Evolutionary conservation across 2,888 invertebrate genomes (phyloP).

Genomic region (Temnothorax rugatulus): DNA sequence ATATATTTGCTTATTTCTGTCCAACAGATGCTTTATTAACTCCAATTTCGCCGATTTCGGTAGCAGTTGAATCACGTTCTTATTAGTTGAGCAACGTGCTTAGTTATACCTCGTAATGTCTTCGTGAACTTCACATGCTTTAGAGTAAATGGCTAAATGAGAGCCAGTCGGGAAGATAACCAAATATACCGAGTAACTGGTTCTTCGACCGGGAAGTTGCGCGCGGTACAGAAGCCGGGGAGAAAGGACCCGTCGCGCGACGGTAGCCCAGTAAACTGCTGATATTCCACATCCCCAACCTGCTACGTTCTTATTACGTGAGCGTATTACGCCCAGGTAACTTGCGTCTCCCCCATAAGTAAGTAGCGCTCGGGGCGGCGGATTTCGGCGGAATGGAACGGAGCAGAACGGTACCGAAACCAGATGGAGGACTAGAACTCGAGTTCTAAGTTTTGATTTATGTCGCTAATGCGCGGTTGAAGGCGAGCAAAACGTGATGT

Average conservation of each 20-base stretch:
- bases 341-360: slow-evolving; percentile 45
- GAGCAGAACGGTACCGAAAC: slow-evolving; percentile 64
- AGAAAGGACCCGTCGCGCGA: slow-evolving; percentile 16
- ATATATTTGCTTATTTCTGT: background rate
- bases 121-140: slow-evolving; percentile 25
- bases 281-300: slow-evolving; percentile 54
- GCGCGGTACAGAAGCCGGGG: slow-evolving; percentile 14
- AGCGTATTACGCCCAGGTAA: slow-evolving; percentile 46
- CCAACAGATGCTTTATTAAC: slow-evolving; percentile 14
- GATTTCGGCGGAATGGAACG: slow-evolving; percentile 73
- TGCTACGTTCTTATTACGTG: slow-evolving; percentile 49
- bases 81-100: slow-evolving; percentile 25
- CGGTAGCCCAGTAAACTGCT: slow-evolving; percentile 47
- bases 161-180: slow-evolving; percentile 48
- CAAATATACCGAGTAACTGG: slow-evolving; percentile 55
- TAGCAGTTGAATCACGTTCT: slow-evolving; percentile 28
- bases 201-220: slow-evolving; percentile 51
- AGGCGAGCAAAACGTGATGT: slow-evolving; percentile 76
- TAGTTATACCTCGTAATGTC: slow-evolving; percentile 38
- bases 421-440: slow-evolving; percentile 75
- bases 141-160: slow-evolving; percentile 51
- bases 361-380: slow-evolving; percentile 49
- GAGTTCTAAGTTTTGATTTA: slow-evolving; percentile 83
- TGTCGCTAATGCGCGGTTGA: slow-evolving; percentile 80
- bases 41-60: slow-evolving; percentile 32